Base-by-base conservation (phyloP, 2,888 invertebrate species). In the Amorpha juglandis region DNA sequence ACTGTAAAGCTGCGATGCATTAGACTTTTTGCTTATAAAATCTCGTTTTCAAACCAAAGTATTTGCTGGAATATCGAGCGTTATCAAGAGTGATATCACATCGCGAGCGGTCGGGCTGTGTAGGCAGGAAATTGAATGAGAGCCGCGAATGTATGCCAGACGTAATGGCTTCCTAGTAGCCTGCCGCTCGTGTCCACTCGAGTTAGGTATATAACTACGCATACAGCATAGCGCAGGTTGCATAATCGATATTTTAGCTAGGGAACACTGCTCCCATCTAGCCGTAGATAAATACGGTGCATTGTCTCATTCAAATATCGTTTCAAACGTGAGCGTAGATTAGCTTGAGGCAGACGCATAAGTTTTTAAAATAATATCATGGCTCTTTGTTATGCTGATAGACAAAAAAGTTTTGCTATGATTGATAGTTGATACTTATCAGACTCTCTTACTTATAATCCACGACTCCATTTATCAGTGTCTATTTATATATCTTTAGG, bases 81-180 rank as follows among this genome's bases (percentile, higher is more conserved):
- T 67, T 77, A 81, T 79, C 78, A 75, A 73, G 73, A 73, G 71
- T 75, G 68, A 50, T 71, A 71, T 74, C 69, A 69, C 52, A 35
- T 50, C 72, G 72, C 67, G 69, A 74, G 70, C 68, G 71, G 71
- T 75, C 74, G 77, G 71, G 67, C 74, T 70, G 71, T 72, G 74
- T 67, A 68, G 72, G 78, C 88, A 91, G 91, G 91, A 91, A 90
- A 91, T 91, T 90, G 85, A 88, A 89, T 89, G 88, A 89, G 85
- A 81, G 77, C 78, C 70, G 76, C 74, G 82, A 86, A 90, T 89
- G 85, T 90, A 74, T 88, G 89, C 81, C 88, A 85, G 75, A 68
- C 69, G 75, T 87, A 88, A 89, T 87, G 81, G 79, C 79, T 91
- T 90, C 90, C 89, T 84, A 80, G 83, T 85, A 74, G 71, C 64